Evolutionary conservation across 2,888 invertebrate genomes (phyloP), one percentile per base, ranked within the genome.

Genomic region (Petrolisthes manimaculis): DNA sequence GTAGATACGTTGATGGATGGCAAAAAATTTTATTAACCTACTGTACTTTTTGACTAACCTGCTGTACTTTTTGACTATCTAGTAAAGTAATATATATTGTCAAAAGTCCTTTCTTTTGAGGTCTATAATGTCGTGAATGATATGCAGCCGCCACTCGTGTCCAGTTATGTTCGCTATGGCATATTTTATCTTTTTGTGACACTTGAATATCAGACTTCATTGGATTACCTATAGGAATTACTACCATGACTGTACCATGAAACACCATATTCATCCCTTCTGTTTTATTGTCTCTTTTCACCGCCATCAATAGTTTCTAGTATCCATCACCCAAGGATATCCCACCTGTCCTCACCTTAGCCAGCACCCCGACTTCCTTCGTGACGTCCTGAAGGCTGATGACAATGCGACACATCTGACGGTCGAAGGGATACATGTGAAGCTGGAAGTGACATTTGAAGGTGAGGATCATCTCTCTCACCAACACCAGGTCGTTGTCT

Each of bases 341-440:
- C 37, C 18, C 51, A 78, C 18, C 5, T 55, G 8, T 18, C 14
- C 21, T 71, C 71, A 69, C 85, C 85, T 85, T n/a, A 21, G 71
- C 71, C n/a, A 85, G 55, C 3, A 69, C 56, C 4, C 79, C 85
- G 56, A 79, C 24, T 18, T 85, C 85, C 55, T 67, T 79, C 14
- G 79, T 79, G 24, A 85, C 6, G 55, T 84, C 88, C 24, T 84
- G 74, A 6, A 84, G 71, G 12, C 54, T 75, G 71, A 83, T 84
- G 2, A 80, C 51, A 14, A 88, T 67, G 37, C 12, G 77, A 69
- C 88, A 88, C 24, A 8, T n/a, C 54, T 88, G 88, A 1, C 84
- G 75, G 81, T 88, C 88, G 61, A 88, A 88, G n/a, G 88, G 88
- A 53, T 88, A 88, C 84, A 88, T 80, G 67, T 67, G 55, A 14